Evolutionary conservation across 2,888 invertebrate species (phyloP), one percentile per base, ranked within the genome.

Genomic region (Plebejus melissa): DNA sequence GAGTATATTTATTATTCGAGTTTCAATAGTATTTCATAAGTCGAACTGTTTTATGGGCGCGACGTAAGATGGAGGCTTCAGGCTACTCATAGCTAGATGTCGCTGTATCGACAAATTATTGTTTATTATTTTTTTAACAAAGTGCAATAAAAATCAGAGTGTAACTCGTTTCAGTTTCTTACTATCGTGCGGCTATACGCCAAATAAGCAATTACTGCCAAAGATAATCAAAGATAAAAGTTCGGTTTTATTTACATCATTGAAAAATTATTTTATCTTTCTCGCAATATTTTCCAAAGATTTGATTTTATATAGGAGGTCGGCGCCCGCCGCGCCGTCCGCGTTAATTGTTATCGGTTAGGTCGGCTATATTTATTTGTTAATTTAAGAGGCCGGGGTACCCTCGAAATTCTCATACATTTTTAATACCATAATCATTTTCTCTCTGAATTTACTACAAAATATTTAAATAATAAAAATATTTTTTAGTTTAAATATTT

Each of bases 231-330:
- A 87, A 87, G 83, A 85, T 79, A 71, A 75, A 22, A 22, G 4
- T 65, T 70, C 70, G 22, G 57, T 70, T 77, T 77, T 78, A 78
- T 77, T 69, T 75, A 75, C 28, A 54, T 22, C 22, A 22, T 22
- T 54, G 13, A 72, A 71, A 71, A 50, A 72, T 9, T 54, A 32
- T 32, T 72, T 72, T 16, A 41, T 41, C 41, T 50, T 50, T 79
- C 79, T 78, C 78, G 85, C 84, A 86, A 86, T 87, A 85, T 82
- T 79, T 79, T 81, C 87, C 87, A 86, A 87, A 87, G 87, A 87
- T 82, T 79, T 79, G 77, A 82, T 81, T 80, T 79, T 81, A 81
- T 77, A 76, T 70, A 71, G 28, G 46, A 46, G n/a, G 38, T 13
- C 36, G 54, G 11, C 28, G 50, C 60, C 65, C 69, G 28, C 69